phyloP scores from a whole-genome alignment of 1,140 invertebrate species.

The Ceratosolen fusciceps region DNA sequence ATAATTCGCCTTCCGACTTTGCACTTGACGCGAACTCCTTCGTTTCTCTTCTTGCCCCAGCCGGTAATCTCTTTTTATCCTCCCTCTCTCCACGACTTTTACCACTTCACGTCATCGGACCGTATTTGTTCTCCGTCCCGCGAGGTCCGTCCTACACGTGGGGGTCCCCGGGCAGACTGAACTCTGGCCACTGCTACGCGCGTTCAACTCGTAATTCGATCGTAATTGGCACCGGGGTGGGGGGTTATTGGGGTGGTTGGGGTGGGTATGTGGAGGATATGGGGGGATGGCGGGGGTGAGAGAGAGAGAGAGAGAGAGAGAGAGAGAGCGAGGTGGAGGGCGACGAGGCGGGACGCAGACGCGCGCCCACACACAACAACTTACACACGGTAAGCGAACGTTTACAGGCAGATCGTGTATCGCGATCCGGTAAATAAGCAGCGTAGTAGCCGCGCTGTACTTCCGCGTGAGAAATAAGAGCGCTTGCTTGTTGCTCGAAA shows the following conservation, averaged over 20 bases:
- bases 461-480: constrained; percentile 41
- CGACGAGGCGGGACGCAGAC: background rate
- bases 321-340: too few relatives aligned
- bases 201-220: constrained; percentile 52
- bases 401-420: constrained; percentile 10
- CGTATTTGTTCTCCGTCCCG: too few relatives aligned
- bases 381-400: too few relatives aligned
- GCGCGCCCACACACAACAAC: too few relatives aligned
- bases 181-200: constrained; percentile 19
- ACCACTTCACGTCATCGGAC: too few relatives aligned
- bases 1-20: constrained; percentile 16
- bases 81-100: constrained; percentile 49
- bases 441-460: constrained; percentile 34
- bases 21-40: constrained; percentile 18
- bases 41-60: background rate
- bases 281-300: too few relatives aligned
- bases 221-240: constrained; percentile 51
- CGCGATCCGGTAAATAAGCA: constrained; percentile 34
- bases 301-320: too few relatives aligned
- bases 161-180: too few relatives aligned
- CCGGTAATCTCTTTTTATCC: constrained; percentile 4
- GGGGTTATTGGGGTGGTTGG: too few relatives aligned
- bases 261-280: too few relatives aligned
- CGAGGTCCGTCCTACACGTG: too few relatives aligned
- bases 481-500: background rate